These are phyloP conservation scores for Saguinus midas DNA, from an alignment of 2,113 vertebrate species.

Conservation along the genomic window DNA sequence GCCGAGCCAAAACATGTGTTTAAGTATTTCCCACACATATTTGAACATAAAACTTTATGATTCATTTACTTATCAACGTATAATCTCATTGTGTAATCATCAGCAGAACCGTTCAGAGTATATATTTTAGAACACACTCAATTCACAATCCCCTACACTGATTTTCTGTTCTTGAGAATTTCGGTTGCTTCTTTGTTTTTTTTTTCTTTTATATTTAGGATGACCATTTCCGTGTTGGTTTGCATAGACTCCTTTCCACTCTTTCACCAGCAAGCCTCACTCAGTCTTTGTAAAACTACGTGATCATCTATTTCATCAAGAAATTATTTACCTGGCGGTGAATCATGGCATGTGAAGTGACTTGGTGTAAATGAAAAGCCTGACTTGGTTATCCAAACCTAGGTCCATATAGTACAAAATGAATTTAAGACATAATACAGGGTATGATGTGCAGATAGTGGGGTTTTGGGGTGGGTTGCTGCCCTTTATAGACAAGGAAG, in stretches of 20 bases:
- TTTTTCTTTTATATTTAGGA: background rate
- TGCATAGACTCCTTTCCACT: no score
- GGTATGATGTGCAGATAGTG: background rate
- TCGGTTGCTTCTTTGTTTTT: background rate
- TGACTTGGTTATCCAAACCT: background rate
- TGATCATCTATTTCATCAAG: background rate
- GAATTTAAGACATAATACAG: background rate
- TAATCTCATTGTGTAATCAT: background rate
- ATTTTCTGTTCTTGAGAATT: background rate
- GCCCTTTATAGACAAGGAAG: background rate
- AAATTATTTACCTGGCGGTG: background rate
- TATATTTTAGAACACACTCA: background rate
- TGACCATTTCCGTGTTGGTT: background rate
- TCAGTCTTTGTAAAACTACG: background rate
- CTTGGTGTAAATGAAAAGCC: background rate
- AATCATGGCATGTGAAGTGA: background rate
- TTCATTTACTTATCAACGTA: background rate
- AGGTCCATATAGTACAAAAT: rapidly evolving
- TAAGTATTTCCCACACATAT: background rate
- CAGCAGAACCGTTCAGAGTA: background rate
- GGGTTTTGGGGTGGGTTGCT: background rate
- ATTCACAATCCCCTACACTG: rapidly evolving
- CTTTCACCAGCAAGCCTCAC: background rate
- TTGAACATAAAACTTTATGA: background rate
- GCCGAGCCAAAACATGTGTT: background rate